Evolutionary conservation across 2,797 vertebrate genomes (phyloP).

Genomic region (Pteronotus mesoamericanus): DNA sequence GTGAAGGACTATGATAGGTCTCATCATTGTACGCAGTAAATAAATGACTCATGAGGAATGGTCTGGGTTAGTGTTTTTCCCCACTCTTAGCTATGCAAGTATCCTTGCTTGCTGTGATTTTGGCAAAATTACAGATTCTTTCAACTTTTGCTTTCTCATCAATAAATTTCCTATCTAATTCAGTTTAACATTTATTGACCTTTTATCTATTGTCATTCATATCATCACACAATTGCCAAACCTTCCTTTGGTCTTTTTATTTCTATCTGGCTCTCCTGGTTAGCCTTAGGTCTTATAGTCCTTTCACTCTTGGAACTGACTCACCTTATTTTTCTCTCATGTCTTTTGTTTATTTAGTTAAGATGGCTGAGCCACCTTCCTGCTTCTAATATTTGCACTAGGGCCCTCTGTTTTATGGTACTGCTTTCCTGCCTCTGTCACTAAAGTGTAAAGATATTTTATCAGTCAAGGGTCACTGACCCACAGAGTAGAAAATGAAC

Average conservation of each 20-base stretch:
- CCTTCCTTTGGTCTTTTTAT: neutral
- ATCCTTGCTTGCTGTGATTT: neutral
- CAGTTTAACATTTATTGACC: neutral
- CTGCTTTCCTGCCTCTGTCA: neutral
- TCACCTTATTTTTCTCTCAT: neutral
- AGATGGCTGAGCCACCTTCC: neutral
- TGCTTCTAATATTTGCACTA: neutral
- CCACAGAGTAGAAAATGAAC: conserved; percentile 36
- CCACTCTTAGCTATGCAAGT: neutral
- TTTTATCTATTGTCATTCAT: neutral
- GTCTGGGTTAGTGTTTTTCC: neutral
- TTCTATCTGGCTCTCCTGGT: neutral
- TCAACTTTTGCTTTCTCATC: neutral
- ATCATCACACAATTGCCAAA: neutral
- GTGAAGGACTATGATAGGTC: neutral
- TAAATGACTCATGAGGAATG: neutral
- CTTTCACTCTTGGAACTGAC: neutral
- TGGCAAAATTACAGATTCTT: neutral
- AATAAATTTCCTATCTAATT: neutral
- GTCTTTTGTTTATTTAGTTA: neutral
- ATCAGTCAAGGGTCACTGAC: neutral
- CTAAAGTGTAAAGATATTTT: neutral
- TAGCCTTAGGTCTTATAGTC: neutral
- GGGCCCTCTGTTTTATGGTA: neutral
- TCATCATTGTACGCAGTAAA: neutral